Evolutionary conservation across 2,888 invertebrate species (phyloP).

Genomic region (Dasysyrphus tricinctus): DNA sequence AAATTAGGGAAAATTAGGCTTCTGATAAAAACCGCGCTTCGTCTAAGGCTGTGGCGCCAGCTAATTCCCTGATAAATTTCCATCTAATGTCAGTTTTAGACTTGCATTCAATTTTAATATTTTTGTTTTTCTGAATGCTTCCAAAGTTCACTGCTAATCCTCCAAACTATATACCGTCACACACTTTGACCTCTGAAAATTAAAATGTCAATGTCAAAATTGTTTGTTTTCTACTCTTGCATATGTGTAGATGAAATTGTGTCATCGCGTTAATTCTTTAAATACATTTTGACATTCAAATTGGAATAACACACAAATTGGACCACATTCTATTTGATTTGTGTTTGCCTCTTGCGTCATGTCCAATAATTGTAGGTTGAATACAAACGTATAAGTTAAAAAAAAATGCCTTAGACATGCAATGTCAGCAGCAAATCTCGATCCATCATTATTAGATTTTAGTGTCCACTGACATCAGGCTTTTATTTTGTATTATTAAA

Average conservation of each 20-base stretch:
- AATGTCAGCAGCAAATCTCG: constrained; percentile 58
- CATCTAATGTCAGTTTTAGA: background rate
- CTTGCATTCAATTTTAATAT: background rate
- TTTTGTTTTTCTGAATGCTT: background rate
- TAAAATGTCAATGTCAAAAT: constrained; percentile 41
- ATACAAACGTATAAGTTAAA: background rate
- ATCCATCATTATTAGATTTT: constrained; percentile 64
- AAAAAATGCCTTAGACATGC: constrained; percentile 57
- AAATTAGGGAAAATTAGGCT: background rate
- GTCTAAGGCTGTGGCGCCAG: background rate
- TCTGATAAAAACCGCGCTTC: background rate
- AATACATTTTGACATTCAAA: constrained; percentile 37
- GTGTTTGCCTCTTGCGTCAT: constrained; percentile 27
- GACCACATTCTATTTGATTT: constrained; percentile 29
- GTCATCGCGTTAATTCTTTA: constrained; percentile 51
- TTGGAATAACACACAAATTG: constrained; percentile 20
- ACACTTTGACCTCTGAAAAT: constrained; percentile 1
- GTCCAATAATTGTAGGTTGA: constrained; percentile 12
- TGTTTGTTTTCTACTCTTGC: background rate
- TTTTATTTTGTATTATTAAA: constrained; percentile 33
- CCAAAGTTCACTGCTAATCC: constrained; percentile 17
- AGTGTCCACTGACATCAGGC: constrained; percentile 21
- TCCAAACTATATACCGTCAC: background rate
- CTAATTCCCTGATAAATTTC: background rate
- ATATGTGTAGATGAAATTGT: constrained; percentile 3